A percentile compares a stretch with the other conserved stretches of the same genome.
phyloP scores from a whole-genome alignment of 1,140 invertebrate species.

The Pogonomyrmex barbatus region DNA sequence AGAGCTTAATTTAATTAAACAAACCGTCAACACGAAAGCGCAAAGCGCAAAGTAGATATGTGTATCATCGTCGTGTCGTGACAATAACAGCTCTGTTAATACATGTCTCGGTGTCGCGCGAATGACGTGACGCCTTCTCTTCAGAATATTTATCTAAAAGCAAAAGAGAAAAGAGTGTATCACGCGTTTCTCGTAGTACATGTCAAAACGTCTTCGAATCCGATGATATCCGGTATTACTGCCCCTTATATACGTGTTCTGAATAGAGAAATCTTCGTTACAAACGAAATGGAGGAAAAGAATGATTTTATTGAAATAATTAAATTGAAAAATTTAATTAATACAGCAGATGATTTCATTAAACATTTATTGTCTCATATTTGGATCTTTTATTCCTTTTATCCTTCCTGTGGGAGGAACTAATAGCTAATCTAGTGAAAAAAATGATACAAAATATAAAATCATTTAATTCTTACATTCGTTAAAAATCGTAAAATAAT shows the following conservation, averaged over 20 bases:
- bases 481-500: background rate
- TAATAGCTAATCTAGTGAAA: slow-evolving; percentile 6
- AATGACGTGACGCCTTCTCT: slow-evolving; percentile 23
- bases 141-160: slow-evolving; percentile 46
- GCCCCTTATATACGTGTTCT: slow-evolving; percentile 62
- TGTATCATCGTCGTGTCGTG: slow-evolving; percentile 79
- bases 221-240: slow-evolving; percentile 44
- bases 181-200: slow-evolving; percentile 60
- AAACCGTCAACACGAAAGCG: slow-evolving; percentile 60
- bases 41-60: slow-evolving; percentile 74
- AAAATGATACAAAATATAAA: slow-evolving; percentile 23
- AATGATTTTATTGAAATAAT: background rate
- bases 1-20: slow-evolving; percentile 50
- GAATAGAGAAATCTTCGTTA: slow-evolving; percentile 32
- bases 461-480: background rate
- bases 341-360: background rate
- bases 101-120: slow-evolving; percentile 48
- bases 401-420: background rate
- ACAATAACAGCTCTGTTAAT: slow-evolving; percentile 82
- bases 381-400: background rate
- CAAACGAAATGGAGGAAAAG: slow-evolving; percentile 15
- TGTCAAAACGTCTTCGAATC: slow-evolving; percentile 54
- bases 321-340: slow-evolving; percentile 43
- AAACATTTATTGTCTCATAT: slow-evolving; percentile 18
- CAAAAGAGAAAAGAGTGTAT: slow-evolving; percentile 62